Evolutionary conservation across 2,888 invertebrate species (phyloP).

Genomic region (Spisula subtruncata): DNA sequence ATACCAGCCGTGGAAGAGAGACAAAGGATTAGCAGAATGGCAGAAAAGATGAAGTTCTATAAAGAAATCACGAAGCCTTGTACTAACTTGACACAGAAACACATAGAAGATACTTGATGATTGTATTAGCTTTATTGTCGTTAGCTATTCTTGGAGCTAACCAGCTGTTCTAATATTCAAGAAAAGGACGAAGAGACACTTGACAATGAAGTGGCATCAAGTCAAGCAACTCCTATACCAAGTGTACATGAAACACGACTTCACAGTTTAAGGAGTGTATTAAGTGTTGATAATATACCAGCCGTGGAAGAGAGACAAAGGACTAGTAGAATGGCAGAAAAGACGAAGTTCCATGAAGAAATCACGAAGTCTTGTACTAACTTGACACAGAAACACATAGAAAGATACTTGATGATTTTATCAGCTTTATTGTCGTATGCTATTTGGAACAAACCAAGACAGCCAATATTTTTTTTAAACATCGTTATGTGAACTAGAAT

Average conservation of each 20-base stretch:
- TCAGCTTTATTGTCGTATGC: no score
- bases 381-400: background rate
- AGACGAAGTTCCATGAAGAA: background rate
- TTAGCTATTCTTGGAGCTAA: no score
- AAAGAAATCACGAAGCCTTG: background rate
- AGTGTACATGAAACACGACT: conserved; percentile 6
- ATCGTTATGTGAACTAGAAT: no score
- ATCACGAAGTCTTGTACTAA: background rate
- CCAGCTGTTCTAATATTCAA: no score
- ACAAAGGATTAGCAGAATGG: background rate
- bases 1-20: conserved; percentile 39
- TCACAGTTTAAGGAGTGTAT: conserved; percentile 57
- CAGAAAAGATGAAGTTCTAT: background rate
- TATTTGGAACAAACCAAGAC: no score
- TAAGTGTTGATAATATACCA: conserved; percentile 62
- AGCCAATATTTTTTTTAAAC: no score
- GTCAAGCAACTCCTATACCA: background rate
- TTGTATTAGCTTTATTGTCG: no score
- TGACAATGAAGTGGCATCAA: background rate
- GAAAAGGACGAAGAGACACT: background rate
- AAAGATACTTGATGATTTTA: no score
- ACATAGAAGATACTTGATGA: no score
- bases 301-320: background rate
- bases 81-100: background rate
- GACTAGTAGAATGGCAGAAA: background rate